Base-by-base conservation (phyloP, 2,888 invertebrate genomes). In the Eulithis testata region DNA sequence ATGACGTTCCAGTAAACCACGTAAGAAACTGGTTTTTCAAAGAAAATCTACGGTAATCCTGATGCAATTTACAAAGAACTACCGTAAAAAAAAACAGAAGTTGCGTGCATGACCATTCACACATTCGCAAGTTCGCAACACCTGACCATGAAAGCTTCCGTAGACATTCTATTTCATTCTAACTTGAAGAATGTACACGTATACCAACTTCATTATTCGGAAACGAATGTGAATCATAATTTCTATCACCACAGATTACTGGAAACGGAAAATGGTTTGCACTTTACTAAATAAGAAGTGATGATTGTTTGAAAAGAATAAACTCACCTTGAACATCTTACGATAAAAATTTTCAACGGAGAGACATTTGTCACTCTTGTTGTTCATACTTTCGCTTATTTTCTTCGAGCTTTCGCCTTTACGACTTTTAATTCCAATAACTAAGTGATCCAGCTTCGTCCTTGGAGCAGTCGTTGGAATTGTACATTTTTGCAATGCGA, bases 91-190 rank as follows among this genome's bases (percentile, higher is more conserved):
- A n/a, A 43, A 31, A 51, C 31, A 40, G 53, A 54, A 51, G 36
- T 40, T 47, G 60, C 47, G 56, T 60, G 64, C 61, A 56, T 66
- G 68, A 58, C 50, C 11, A 8, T 4, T 12, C 14, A 57, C 60
- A 60, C 65, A 60, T 60, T 62, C 47, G 47, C 54, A 59, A 55
- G 57, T 60, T 62, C 47, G 47, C 54, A 59, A 55, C 53, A n/a
- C 47, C 37, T 50, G 60, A 60, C 62, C 56, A 53, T 59, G 66
- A 57, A 61, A 47, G 49, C 63, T 67, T 73, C 68, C 65, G 68
- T 62, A 66, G 66, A 65, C 63, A 62, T 60, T 54, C 40, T 56
- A 63, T 65, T 66, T 51, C 27, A 65, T 60, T 65, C 50, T 52
- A 52, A 49, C 51, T 51, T 55, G 31, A 40, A 47, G 45, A 36